A percentile compares a stretch with the other conserved stretches of the same genome.
These are phyloP conservation scores for Orussus abietinus DNA, from an alignment of 1,140 invertebrate genomes.

Conservation along the genomic window DNA sequence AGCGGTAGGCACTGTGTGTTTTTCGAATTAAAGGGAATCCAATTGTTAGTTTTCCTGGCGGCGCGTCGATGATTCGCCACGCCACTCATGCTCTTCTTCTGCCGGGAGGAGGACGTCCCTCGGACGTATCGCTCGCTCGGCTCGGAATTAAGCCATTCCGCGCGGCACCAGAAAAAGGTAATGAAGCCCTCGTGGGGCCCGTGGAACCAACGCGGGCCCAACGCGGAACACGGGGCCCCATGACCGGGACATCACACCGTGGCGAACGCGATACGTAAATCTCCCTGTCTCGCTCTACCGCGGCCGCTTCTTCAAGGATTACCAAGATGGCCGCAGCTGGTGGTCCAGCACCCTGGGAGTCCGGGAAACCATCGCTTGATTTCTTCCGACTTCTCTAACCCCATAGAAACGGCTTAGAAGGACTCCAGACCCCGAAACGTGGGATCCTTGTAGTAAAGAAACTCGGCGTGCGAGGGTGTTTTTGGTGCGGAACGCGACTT, in stretches of 20 bases:
- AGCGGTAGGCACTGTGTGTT: slow-evolving; percentile 19
- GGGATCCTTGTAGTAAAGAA: no score
- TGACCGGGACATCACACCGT: slow-evolving; percentile 14
- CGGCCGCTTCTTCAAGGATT: no score
- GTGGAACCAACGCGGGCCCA: slow-evolving; percentile 20
- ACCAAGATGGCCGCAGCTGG: no score
- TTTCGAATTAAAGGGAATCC: slow-evolving; percentile 28
- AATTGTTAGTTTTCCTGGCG: slow-evolving; percentile 32
- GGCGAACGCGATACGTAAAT: slow-evolving; percentile 23
- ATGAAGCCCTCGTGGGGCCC: slow-evolving; percentile 20
- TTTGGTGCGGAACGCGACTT: no score
- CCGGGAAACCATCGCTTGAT: no score
- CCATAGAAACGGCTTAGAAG: no score
- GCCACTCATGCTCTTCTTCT: slow-evolving; percentile 21
- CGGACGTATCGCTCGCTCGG: slow-evolving; percentile 14
- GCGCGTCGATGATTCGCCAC: slow-evolving; percentile 25
- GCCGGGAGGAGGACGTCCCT: slow-evolving; percentile 10
- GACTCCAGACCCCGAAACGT: no score
- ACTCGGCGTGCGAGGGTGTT: no score
- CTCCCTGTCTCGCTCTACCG: no score
- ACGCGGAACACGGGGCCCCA: neutral
- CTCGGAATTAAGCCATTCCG: slow-evolving; percentile 30
- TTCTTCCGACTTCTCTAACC: no score
- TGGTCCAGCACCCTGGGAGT: no score
- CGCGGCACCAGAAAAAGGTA: slow-evolving; percentile 22